Evolutionary conservation across 1,140 invertebrate genomes (phyloP).

Genomic region (Philaenus spumarius): DNA sequence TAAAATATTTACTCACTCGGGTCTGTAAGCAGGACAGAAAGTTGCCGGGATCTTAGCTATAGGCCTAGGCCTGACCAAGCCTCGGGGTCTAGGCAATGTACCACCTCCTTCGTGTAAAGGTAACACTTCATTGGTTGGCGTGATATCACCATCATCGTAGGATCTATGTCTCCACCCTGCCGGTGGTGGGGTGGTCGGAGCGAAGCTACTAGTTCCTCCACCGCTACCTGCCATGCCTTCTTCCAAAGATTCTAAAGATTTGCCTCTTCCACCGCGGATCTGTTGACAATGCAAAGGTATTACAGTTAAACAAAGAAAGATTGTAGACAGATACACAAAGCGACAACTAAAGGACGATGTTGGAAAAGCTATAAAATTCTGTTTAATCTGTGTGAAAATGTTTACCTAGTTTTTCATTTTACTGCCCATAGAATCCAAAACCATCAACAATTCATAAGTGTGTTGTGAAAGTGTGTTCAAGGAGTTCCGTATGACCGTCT

Average conservation of each 20-base stretch:
- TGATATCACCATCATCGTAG: constrained; percentile 84
- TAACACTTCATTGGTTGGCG: constrained; percentile 72
- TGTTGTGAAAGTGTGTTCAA: too few relatives aligned
- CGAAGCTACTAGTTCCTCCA: constrained; percentile 31
- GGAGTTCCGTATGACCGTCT: too few relatives aligned
- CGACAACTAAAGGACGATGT: too few relatives aligned
- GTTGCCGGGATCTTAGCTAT: constrained; percentile 73
- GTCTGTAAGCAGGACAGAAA: constrained; percentile 28
- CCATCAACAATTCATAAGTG: too few relatives aligned
- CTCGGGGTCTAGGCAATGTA: constrained; percentile 75
- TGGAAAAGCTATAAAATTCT: too few relatives aligned
- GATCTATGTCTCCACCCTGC: constrained; percentile 19
- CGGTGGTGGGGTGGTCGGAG: constrained; percentile 13
- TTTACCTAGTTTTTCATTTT: neutral
- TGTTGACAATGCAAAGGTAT: constrained; percentile 33
- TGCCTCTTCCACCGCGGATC: constrained; percentile 57
- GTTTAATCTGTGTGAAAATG: neutral
- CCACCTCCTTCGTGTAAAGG: constrained; percentile 63
- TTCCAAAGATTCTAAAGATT: constrained; percentile 77
- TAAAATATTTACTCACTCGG: constrained; percentile 24
- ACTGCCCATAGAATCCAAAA: too few relatives aligned
- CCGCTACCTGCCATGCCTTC: constrained; percentile 47
- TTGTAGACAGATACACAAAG: neutral
- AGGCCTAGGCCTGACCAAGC: constrained; percentile 70
- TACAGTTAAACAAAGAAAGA: neutral